Evolutionary conservation across 30 jellyfish, hydroid and myxozoan species (phyloP).

Genomic region (Rhopilema esculentum): DNA sequence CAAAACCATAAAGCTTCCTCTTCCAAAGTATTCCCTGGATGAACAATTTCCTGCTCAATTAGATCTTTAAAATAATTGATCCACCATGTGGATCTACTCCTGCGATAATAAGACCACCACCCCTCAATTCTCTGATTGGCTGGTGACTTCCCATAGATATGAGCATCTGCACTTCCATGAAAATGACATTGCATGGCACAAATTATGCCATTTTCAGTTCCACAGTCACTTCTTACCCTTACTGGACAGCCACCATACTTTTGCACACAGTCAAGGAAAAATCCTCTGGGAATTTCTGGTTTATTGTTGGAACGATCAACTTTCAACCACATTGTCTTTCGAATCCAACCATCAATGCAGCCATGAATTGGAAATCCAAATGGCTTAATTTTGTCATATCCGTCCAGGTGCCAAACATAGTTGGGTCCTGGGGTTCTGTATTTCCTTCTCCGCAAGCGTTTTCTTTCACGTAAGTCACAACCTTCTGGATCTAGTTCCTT

Average conservation of each 20-base stretch:
- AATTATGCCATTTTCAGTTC: slow-evolving; percentile 54
- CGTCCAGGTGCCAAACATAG: slow-evolving; percentile 69
- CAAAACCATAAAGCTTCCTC: slow-evolving; percentile 10
- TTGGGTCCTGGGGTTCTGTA: slow-evolving; percentile 54
- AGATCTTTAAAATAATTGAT: slow-evolving; percentile 5
- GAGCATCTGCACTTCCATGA: slow-evolving; percentile 30
- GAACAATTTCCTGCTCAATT: not conserved
- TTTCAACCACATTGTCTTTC: slow-evolving; percentile 51
- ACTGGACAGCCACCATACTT: slow-evolving; percentile 47
- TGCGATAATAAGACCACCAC: slow-evolving; percentile 50
- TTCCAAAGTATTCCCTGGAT: not conserved
- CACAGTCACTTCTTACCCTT: slow-evolving; percentile 51
- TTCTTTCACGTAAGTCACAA: slow-evolving; percentile 2
- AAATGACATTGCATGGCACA: slow-evolving; percentile 51
- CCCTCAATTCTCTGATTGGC: slow-evolving; percentile 59
- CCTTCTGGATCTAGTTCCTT: slow-evolving; percentile 68
- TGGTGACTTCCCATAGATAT: slow-evolving; percentile 50
- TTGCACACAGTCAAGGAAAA: slow-evolving; percentile 5
- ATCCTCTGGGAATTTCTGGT: slow-evolving; percentile 27
- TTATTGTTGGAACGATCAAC: slow-evolving; percentile 55
- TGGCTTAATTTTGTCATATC: slow-evolving; percentile 51
- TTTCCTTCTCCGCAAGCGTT: slow-evolving; percentile 38
- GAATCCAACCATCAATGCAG: slow-evolving; percentile 62
- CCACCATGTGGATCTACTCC: slow-evolving; percentile 47
- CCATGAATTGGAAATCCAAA: slow-evolving; percentile 67